Evolutionary conservation across 1,140 invertebrate genomes (phyloP).

Genomic region (Trachymyrmex septentrionalis): DNA sequence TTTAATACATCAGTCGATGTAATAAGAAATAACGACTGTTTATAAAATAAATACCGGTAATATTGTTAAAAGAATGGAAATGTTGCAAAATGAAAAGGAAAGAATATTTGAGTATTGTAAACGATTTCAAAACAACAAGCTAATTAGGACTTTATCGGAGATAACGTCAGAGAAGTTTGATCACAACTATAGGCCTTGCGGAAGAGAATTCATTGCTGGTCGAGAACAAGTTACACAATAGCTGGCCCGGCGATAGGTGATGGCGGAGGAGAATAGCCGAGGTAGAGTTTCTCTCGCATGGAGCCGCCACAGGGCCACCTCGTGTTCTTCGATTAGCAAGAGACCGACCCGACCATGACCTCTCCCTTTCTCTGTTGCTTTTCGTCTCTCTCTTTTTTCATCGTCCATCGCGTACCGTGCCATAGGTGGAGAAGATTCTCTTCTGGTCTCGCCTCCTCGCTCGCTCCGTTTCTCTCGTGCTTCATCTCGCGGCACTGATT

Average conservation of each 20-base stretch:
- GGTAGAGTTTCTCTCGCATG: constrained; percentile 66
- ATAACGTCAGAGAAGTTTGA: constrained; percentile 11
- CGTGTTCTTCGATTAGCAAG: constrained; percentile 86
- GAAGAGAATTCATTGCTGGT: constrained; percentile 56
- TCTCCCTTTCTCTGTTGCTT: constrained; percentile 77
- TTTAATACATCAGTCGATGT: neutral
- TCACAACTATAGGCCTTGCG: constrained; percentile 32
- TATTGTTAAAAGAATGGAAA: neutral
- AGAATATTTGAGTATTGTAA: neutral
- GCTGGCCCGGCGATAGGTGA: constrained; percentile 45
- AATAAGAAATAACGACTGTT: neutral
- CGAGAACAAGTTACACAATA: constrained; percentile 66
- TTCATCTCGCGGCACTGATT: constrained; percentile 87
- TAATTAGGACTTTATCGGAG: constrained; percentile 40
- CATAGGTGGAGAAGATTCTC: constrained; percentile 80
- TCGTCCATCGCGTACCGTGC: constrained; percentile 76
- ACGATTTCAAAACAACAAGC: neutral
- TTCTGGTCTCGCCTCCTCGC: constrained; percentile 61
- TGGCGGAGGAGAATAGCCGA: constrained; percentile 57
- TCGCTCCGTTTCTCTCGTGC: constrained; percentile 80
- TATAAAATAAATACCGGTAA: neutral
- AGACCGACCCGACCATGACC: constrained; percentile 86
- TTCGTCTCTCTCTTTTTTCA: constrained; percentile 69
- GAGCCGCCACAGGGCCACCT: constrained; percentile 71
- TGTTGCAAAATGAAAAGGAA: neutral